Evolutionary conservation across 2,797 vertebrate genomes (phyloP).

Genomic region (Xenopus petersii): DNA sequence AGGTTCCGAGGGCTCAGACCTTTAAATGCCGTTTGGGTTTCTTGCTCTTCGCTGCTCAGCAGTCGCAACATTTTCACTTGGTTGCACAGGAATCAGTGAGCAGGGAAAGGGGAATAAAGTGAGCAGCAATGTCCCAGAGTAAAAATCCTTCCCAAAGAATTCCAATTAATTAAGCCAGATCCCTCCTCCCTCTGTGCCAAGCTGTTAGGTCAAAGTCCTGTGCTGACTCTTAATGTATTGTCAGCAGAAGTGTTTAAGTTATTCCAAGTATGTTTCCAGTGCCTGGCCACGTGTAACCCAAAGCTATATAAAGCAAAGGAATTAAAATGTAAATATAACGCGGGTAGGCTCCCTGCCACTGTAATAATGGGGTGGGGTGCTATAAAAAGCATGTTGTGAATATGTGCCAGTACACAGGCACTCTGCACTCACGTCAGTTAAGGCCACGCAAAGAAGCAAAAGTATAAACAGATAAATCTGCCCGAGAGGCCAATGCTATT

Average conservation of each 20-base stretch:
- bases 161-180: conserved; percentile 15
- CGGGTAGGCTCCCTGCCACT: no score
- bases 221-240: conserved; percentile 8
- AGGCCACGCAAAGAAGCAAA: no score
- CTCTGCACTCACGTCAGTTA: no score
- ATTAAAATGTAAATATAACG: no score
- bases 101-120: conserved; percentile 1
- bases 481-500: no score
- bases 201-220: conserved; percentile 34
- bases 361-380: no score
- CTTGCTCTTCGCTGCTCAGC: conserved; percentile 1
- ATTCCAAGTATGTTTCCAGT: no score
- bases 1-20: conserved; percentile 43
- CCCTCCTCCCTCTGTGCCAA: conserved; percentile 33
- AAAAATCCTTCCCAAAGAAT: conserved; percentile 26
- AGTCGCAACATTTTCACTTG: conserved; percentile 42
- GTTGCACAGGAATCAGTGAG: conserved; percentile 14
- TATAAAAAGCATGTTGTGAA: no score
- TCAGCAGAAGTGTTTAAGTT: background rate
- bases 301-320: no score
- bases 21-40: background rate
- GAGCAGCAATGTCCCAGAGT: background rate
- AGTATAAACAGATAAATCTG: no score
- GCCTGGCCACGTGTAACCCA: no score
- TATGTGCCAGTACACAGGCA: no score